Evolutionary conservation across 2,797 vertebrate genomes (phyloP).

Genomic region (Atherinosoma microstoma): DNA sequence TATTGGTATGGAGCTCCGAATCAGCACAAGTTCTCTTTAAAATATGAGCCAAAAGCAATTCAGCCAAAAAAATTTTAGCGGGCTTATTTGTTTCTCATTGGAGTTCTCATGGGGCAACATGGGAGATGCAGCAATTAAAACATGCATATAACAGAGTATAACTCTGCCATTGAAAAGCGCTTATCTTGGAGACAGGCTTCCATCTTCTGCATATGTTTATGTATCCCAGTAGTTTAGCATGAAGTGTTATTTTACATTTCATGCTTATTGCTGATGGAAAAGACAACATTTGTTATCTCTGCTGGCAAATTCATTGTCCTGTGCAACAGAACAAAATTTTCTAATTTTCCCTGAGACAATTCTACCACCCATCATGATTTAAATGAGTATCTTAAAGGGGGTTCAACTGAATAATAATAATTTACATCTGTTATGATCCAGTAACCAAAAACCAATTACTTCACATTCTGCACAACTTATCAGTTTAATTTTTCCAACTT

Average conservation of each 20-base stretch:
- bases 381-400: not conserved
- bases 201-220: not conserved
- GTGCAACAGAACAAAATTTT: not conserved
- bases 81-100: not conserved
- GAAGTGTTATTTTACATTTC: not conserved
- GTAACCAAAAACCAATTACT: not conserved
- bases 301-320: not conserved
- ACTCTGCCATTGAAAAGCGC: not conserved
- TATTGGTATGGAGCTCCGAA: not conserved
- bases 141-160: not conserved
- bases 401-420: not conserved
- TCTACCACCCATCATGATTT: not conserved
- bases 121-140: not conserved
- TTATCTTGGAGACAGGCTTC: not conserved
- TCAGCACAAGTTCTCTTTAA: not conserved
- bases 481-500: not conserved
- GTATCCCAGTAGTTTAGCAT: not conserved
- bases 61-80: not conserved
- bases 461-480: not conserved
- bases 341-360: too few relatives aligned
- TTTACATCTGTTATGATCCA: not conserved
- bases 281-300: not conserved
- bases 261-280: not conserved
- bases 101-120: not conserved
- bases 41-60: conserved; percentile 2